Conservation (phyloP, 2,113 vertebrate species). For the Chaetura pelagica region DNA sequence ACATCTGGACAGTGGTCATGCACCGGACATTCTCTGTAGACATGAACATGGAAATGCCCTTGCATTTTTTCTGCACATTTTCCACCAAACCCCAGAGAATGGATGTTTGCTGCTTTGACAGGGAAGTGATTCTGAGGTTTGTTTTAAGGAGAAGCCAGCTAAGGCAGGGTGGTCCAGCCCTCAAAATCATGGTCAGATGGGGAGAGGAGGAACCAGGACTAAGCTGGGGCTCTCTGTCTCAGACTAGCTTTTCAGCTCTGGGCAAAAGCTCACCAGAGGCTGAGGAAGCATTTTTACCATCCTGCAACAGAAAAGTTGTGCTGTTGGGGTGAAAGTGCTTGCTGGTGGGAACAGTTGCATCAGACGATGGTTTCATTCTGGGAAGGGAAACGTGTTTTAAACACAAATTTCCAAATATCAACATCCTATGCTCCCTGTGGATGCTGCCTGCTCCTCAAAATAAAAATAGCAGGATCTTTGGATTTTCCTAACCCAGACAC, state of each 20-base stretch:
- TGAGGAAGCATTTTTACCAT: not conserved
- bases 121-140: not conserved
- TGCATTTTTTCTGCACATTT: not conserved
- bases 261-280: not conserved
- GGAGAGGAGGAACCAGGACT: not conserved
- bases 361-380: not conserved
- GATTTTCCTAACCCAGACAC: not conserved
- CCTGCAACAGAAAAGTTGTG: not conserved
- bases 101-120: not conserved
- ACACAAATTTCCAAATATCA: not conserved
- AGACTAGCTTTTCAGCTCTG: not conserved
- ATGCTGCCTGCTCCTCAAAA: not conserved
- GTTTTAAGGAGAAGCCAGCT: not conserved
- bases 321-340: fast-evolving
- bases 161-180: not conserved
- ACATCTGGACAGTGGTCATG: not conserved
- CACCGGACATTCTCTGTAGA: fast-evolving
- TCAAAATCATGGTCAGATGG: not conserved
- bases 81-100: not conserved
- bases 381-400: not conserved
- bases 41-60: not conserved
- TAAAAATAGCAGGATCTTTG: not conserved
- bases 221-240: not conserved
- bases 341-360: not conserved
- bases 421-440: not conserved